Evolutionary conservation across 2,888 invertebrate genomes (phyloP), one percentile per base, ranked within the genome.

Genomic region (Steromphala cineraria): DNA sequence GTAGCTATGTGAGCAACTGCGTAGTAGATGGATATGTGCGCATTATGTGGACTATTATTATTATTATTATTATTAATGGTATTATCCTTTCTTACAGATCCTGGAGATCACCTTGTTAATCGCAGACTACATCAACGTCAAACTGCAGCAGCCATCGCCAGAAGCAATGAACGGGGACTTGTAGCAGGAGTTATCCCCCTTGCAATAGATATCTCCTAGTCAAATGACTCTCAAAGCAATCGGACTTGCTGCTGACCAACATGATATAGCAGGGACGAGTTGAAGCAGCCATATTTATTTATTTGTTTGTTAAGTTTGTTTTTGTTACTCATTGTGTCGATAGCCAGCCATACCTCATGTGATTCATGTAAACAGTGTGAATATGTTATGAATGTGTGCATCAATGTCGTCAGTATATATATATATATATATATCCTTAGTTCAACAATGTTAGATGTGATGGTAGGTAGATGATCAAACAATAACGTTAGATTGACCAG

Each of bases 101-200:
- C 87, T 93, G 75, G 92, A 94, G 87, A 82, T 92, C 55, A 94
- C 94, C 2, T 86, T 92, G 67, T 90, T 94, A 75, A 90, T 94
- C 71, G 93, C 94, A 53, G 93, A 93, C 85, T 94, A 93, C 87
- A 93, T 94, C 84, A 92, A 92, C 79, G 81, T 84, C 28, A 83
- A 87, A 74, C 82, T 86, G 40, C 88, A 88, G 78, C 82, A 87
- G 46, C 85, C 87, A 17, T 89, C 90, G 0, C 88, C 87, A 28
- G 88, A 88, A 55, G 83, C 83, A 24, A 84, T 79, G 67, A 76
- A 75, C 28, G 79, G 81, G 53, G 81, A 82, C 19, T 52, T 52
- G 24, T 75, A 75, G 75, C 75, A 62, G 62, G 28, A 62, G 62
- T 62, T 62, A 62, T 24, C 62, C 28, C 24, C 62, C 62, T n/a